These are phyloP conservation scores for Stramonita haemastoma DNA, from an alignment of 2,888 invertebrate species.

Conservation along the genomic window DNA sequence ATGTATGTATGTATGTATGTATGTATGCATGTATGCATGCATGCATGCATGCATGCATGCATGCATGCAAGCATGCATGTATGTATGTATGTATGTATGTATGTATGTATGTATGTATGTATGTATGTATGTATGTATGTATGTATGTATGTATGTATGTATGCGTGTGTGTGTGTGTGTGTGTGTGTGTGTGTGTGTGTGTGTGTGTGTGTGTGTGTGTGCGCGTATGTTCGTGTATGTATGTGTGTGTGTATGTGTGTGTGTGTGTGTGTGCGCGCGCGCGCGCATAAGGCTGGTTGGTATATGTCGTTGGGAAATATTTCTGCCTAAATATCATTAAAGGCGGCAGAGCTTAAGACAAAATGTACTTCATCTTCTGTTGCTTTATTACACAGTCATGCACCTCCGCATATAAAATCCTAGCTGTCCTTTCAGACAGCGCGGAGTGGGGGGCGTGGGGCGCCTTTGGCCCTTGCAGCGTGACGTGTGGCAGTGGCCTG, in stretches of 20 bases:
- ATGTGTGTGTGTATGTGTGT: slow-evolving; percentile 4
- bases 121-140: not conserved
- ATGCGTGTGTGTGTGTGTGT: not conserved
- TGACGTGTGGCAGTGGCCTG: no score
- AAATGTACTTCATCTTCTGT: not conserved
- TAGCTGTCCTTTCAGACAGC: no score
- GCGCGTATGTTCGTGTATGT: not conserved
- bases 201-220: slow-evolving; percentile 14
- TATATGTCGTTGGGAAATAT: not conserved
- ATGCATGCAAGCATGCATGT: not conserved
- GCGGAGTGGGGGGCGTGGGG: not conserved
- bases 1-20: no score
- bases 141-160: not conserved
- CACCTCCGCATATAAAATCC: no score
- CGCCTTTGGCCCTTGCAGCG: no score
- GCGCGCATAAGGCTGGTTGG: not conserved
- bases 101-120: slow-evolving; percentile 1
- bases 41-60: not conserved
- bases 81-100: not conserved
- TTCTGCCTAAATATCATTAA: not conserved
- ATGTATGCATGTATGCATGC: no score
- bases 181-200: slow-evolving; percentile 14
- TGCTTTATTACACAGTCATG: no score
- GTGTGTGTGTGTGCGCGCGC: not conserved
- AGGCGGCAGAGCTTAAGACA: no score